Evolutionary conservation across 2,113 vertebrate species (phyloP), one percentile per base, ranked within the genome.

Genomic region (Hydrolagus affinis): DNA sequence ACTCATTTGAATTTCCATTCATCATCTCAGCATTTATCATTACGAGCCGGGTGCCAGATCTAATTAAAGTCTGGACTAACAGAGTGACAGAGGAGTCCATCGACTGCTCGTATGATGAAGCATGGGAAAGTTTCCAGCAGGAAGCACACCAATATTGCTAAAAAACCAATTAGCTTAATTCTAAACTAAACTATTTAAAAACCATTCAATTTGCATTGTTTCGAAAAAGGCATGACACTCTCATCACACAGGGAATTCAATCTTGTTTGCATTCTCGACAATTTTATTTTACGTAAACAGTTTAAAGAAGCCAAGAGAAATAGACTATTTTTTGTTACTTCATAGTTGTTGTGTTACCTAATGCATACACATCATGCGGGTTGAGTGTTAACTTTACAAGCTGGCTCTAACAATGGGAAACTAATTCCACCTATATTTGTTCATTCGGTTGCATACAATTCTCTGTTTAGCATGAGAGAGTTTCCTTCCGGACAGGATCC

Each of bases 1-100:
- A 94, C 90, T 91, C 94, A 97, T 98, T 97, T 96, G 96, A 96
- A 95, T 97, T 95, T 96, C 91, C 95, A 97, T 97, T 96, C 95
- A 98, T 98, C 97, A 97, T 95, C 93, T 91, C 93, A 89, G 93
- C 93, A 94, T 97, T 97, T 95, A 96, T 96, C 97, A 96, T 95
- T 93, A 94, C 93, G 94, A 95, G 92, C 93, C 89, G 92, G 94
- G 95, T 95, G 96, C 97, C 97, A 97, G 94, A 96, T 96, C 95
- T 98, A 96, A 98, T 98, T 98, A 97, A 96, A 96, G 96, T 96
- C 93, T 92, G 90, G 90, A 93, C 95, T 96, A 98, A 96, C 92
- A 91, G 95, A 94, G 93, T 94, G 94, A 95, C 95, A 93, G 89
- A 91, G 93, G 92, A 94, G 93, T 88, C 93, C 90, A 92, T 93